These are phyloP conservation scores for Enteromius thamalakanensis DNA, from an alignment of 2,797 vertebrate genomes.

Conservation along the genomic window DNA sequence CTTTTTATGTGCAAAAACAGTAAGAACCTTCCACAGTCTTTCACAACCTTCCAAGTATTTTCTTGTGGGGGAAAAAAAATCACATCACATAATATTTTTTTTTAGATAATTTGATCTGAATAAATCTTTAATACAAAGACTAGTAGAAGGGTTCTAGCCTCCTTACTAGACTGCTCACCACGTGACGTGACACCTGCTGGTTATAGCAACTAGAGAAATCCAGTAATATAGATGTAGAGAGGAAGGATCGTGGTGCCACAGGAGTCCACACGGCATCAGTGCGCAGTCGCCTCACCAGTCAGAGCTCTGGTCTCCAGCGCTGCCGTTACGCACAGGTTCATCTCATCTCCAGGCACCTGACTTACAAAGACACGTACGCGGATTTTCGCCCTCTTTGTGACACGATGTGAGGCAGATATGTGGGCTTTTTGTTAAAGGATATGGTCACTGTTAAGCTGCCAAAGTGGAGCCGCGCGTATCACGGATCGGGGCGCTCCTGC, in stretches of 20 bases:
- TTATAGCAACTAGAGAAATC: conserved; percentile 68
- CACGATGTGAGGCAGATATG: conserved; percentile 45
- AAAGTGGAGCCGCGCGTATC: conserved; percentile 84
- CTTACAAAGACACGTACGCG: background rate
- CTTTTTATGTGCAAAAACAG: background rate
- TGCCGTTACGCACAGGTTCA: conserved; percentile 42
- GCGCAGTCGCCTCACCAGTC: conserved; percentile 42
- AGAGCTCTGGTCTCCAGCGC: conserved; percentile 30
- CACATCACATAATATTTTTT: too few species aligned
- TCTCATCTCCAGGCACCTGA: conserved; percentile 21
- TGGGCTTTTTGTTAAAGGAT: conserved; percentile 69
- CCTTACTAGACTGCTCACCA: conserved; percentile 65
- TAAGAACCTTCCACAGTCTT: background rate
- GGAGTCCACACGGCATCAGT: conserved; percentile 71
- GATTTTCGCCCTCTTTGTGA: background rate
- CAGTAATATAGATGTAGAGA: conserved; percentile 61
- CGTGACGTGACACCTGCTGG: conserved; percentile 76
- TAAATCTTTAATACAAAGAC: background rate
- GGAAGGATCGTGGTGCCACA: conserved; percentile 68
- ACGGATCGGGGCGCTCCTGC: conserved; percentile 84
- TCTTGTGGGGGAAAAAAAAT: background rate
- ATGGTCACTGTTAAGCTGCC: conserved; percentile 78
- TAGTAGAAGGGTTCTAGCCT: conserved; percentile 16
- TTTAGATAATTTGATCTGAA: background rate
- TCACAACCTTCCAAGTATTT: background rate